Evolutionary conservation across 1,140 invertebrate species (phyloP).

Genomic region (Cepaea nemoralis): DNA sequence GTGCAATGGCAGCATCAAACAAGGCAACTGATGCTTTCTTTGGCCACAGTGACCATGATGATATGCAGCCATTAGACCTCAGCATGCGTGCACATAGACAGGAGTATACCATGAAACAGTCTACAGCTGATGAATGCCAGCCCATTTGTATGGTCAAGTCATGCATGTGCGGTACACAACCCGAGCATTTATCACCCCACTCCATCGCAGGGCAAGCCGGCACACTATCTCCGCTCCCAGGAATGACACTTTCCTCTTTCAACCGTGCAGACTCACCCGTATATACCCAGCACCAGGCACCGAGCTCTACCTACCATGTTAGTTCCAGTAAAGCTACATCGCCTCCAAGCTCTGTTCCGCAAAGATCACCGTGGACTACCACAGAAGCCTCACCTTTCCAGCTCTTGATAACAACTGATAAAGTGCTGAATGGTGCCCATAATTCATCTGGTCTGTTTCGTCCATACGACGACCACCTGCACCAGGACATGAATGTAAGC

Average conservation of each 20-base stretch:
- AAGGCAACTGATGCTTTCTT: neutral
- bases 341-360: neutral
- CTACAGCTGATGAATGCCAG: neutral
- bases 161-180: neutral
- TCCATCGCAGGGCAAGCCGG: neutral
- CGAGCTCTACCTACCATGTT: neutral
- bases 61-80: neutral
- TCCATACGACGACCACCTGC: neutral
- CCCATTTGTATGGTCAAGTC: neutral
- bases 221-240: neutral
- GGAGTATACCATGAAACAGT: neutral
- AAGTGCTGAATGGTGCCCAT: neutral
- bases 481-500: neutral
- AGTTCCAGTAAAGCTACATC: neutral
- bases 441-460: neutral
- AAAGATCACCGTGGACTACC: neutral
- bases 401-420: neutral
- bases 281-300: neutral
- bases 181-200: neutral
- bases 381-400: neutral
- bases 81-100: neutral
- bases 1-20: neutral
- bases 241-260: neutral
- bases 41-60: neutral
- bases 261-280: neutral